These are phyloP conservation scores for Apodemia mormo DNA, from an alignment of 2,888 invertebrate genomes.

Conservation along the genomic window DNA sequence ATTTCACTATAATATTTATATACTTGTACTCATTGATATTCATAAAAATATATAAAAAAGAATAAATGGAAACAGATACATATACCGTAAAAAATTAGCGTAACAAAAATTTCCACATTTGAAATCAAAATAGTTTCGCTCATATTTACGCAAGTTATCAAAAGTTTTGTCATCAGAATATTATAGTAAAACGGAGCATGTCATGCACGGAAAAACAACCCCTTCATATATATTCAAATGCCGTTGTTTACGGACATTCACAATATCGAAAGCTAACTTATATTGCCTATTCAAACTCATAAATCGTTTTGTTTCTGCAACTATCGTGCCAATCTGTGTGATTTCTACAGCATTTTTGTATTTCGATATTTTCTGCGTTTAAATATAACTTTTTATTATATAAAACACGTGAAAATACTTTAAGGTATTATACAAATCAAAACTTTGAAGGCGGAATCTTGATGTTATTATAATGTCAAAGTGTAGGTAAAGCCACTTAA, in stretches of 20 bases:
- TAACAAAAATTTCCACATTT: neutral
- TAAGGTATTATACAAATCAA: too few species aligned
- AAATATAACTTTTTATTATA: neutral
- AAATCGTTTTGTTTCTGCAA: constrained; percentile 34
- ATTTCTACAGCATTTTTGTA: neutral
- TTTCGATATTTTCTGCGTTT: neutral
- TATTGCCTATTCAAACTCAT: constrained; percentile 34
- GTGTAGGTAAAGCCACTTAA: too few species aligned
- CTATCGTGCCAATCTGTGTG: constrained; percentile 25
- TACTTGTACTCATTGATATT: too few species aligned
- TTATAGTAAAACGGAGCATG: constrained; percentile 23
- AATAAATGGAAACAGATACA: too few species aligned
- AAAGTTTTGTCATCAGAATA: constrained; percentile 27
- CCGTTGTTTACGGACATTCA: constrained; percentile 23
- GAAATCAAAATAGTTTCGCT: constrained; percentile 8
- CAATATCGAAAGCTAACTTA: constrained; percentile 24
- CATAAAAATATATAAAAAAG: too few species aligned
- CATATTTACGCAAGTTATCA: constrained; percentile 10
- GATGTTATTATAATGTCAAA: too few species aligned
- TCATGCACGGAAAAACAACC: constrained; percentile 17
- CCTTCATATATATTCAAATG: constrained; percentile 21
- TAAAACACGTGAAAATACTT: neutral
- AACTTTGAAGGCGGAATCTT: too few species aligned
- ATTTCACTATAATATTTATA: too few species aligned
- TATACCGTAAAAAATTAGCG: neutral